Conservation (phyloP, 2,888 invertebrate genomes). For the Spodoptera littoralis region DNA sequence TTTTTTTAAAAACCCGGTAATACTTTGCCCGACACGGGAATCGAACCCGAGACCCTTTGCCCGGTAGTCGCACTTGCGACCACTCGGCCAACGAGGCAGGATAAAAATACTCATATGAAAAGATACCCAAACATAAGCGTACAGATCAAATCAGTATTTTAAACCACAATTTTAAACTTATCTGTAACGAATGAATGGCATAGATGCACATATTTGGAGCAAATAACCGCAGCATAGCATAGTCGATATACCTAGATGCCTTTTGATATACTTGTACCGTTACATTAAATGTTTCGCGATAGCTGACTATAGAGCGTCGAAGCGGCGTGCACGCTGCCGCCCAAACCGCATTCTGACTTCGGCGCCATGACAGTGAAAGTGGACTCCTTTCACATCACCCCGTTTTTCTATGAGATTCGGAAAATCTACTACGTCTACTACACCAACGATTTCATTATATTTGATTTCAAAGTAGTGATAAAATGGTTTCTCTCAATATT, state of each 20-base stretch:
- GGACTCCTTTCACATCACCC: constrained; percentile 49
- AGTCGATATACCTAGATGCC: constrained; percentile 6
- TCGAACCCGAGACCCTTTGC: no score
- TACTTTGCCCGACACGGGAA: no score
- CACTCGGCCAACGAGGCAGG: no score
- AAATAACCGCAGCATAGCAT: neutral
- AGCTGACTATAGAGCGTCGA: constrained; percentile 55
- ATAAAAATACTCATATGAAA: no score
- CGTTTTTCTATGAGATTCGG: constrained; percentile 46
- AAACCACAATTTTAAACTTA: no score
- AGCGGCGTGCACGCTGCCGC: constrained; percentile 43
- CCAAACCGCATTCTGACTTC: constrained; percentile 62
- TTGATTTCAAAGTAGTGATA: constrained; percentile 11
- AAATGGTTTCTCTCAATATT: constrained; percentile 4
- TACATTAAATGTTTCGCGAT: constrained; percentile 26
- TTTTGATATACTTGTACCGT: constrained; percentile 6
- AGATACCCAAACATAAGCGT: no score
- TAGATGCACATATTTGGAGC: neutral
- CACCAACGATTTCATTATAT: neutral
- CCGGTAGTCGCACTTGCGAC: no score
- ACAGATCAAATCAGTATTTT: no score
- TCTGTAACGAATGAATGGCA: no score
- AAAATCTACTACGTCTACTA: constrained; percentile 15
- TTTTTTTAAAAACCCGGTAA: no score
- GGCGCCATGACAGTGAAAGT: constrained; percentile 60